These are phyloP conservation scores for Metopia argyrocephala DNA, from an alignment of 2,888 invertebrate species.

Conservation along the genomic window DNA sequence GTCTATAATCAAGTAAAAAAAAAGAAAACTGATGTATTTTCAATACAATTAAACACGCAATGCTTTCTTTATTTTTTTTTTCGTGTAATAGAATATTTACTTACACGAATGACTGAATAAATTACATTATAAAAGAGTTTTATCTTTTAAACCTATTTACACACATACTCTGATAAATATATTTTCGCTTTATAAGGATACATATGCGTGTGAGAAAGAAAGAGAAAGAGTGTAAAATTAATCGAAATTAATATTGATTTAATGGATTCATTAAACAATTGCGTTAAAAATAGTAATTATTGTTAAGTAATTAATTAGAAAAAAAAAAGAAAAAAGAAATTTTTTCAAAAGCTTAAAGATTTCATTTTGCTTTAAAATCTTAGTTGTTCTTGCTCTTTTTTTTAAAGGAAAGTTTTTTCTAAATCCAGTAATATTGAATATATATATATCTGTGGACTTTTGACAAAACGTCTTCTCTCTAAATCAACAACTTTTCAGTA, in stretches of 20 bases:
- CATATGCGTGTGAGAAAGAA: background rate
- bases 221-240: background rate
- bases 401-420: no score
- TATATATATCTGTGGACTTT: no score
- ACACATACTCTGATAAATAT: no score
- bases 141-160: no score
- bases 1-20: background rate
- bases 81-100: constrained; percentile 28
- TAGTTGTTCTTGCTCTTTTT: no score
- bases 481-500: no score
- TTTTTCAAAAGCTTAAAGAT: no score
- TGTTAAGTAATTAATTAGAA: background rate
- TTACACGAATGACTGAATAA: constrained; percentile 34
- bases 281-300: constrained; percentile 1
- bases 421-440: no score
- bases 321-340: background rate
- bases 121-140: background rate
- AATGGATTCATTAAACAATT: background rate
- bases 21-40: constrained; percentile 38
- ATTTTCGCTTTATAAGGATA: no score
- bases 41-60: constrained; percentile 59
- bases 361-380: no score
- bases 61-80: constrained; percentile 12
- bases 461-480: no score
- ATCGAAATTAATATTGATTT: constrained; percentile 3